Evolutionary conservation across 2,113 vertebrate genomes (phyloP).

Genomic region (Saiga tatarica): DNA sequence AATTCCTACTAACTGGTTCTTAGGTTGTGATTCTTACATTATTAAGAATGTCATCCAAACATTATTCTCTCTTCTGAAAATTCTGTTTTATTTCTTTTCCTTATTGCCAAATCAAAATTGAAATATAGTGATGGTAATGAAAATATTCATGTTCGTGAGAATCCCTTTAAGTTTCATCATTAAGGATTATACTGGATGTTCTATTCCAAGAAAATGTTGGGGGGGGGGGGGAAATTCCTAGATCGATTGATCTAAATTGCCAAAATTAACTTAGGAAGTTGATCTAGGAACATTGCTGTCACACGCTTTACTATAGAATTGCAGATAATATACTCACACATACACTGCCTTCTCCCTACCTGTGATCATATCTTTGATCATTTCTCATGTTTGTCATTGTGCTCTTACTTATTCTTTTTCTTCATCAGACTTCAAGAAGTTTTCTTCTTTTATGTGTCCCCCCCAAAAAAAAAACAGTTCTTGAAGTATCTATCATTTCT

Average conservation of each 20-base stretch:
- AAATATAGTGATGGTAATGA: not conserved
- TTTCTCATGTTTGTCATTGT: not conserved
- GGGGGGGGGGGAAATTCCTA: not conserved
- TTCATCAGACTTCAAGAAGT: not conserved
- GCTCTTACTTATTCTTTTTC: not conserved
- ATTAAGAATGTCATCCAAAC: not conserved
- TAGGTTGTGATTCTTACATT: not conserved
- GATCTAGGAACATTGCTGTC: not conserved
- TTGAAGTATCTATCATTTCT: not conserved
- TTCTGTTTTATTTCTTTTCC: not conserved
- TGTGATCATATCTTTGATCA: not conserved
- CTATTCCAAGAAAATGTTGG: not conserved
- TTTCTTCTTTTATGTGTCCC: not conserved
- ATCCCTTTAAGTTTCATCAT: not conserved
- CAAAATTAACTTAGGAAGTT: not conserved
- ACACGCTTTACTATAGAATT: not conserved
- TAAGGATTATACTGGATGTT: not conserved
- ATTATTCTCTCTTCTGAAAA: not conserved
- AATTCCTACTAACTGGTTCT: not conserved
- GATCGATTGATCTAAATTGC: not conserved
- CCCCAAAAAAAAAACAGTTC: not conserved
- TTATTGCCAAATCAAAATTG: not conserved
- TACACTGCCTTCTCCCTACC: not conserved
- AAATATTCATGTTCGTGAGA: not conserved
- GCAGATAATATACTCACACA: not conserved